These are phyloP conservation scores for Microctonus aethiopoides DNA, from an alignment of 2,888 invertebrate species.

Conservation along the genomic window DNA sequence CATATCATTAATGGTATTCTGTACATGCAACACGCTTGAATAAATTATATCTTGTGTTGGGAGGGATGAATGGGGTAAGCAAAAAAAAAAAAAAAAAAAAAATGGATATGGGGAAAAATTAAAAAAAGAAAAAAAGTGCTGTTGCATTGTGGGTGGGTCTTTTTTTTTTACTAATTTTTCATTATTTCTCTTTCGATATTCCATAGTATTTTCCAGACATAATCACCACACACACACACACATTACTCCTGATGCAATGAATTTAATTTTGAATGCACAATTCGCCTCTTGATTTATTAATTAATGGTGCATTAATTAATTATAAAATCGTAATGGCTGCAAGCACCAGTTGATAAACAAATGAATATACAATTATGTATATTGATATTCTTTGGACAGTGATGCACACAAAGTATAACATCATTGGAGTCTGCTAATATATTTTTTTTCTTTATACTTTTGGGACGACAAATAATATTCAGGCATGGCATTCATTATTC, in stretches of 20 bases:
- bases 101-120: not conserved
- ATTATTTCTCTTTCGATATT: conserved; percentile 42
- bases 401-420: conserved; percentile 21
- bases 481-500: conserved; percentile 17
- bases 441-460: not conserved
- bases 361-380: not conserved
- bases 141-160: conserved; percentile 36
- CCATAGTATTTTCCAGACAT: conserved; percentile 38
- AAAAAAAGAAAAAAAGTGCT: not conserved
- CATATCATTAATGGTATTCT: not conserved
- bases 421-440: conserved; percentile 14
- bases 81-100: not conserved
- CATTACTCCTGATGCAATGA: conserved; percentile 14
- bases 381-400: not conserved
- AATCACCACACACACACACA: conserved; percentile 5
- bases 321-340: too few relatives aligned
- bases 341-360: conserved; percentile 4
- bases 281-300: not conserved
- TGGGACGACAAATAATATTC: conserved; percentile 16
- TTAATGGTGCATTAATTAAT: not conserved
- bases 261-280: conserved; percentile 15
- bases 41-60: conserved; percentile 44
- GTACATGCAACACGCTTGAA: conserved; percentile 36
- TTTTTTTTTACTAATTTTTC: conserved; percentile 45
- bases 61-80: conserved; percentile 36